Base-by-base conservation (phyloP, 2,797 vertebrate genomes). In the Esox lucius region DNA sequence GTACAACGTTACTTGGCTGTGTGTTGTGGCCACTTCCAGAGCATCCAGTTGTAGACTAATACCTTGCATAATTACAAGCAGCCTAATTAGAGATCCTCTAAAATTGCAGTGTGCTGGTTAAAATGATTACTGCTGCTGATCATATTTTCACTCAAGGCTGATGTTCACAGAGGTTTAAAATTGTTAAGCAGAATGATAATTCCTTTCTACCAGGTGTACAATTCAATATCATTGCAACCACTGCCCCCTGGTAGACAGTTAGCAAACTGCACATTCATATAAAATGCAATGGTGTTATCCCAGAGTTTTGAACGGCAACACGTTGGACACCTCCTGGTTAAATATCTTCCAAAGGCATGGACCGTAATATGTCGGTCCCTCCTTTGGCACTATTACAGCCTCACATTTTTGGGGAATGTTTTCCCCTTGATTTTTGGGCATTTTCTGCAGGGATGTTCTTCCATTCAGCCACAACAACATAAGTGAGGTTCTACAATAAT, bases 181-280 rank as follows among this genome's bases (percentile, higher is more conserved):
- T 46, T 46, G 2, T 39, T 39, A 39, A 39, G 2, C 35, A 39
- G 5, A 39, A 39, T 31, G 28, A 6, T 42, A 6, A 42, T 42
- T 42, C 9, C 12, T 7, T 28, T 13, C 33, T 8, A 56, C 4
- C 2, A 67, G 28, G 19, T 31, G 28, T 17, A 1, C 13, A 11
- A 31, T 8, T 39, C 5, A 49, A 4, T 70, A 31, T 79, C 6
- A n/a, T 4, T 3, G 31, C 1, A 69, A 22, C 64, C 31, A 33
- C 83, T 78, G 85, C 90, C 93, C 81, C 66, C 93, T 90, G 24
- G 82, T 89, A 91, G 88, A 17, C 51, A 22, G 74, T 46, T 6
- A 8, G 12, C 13, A 53, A 81, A 81, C 22, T 74, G 13, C 68
- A 81, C 6, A 11, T 3, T 24, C 22, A 61, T 24, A 6, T 26